Percentiles rank a stretch among this genome's conserved stretches.
Conservation (phyloP, 2,888 invertebrate species). For the Dynastes tityus region DNA sequence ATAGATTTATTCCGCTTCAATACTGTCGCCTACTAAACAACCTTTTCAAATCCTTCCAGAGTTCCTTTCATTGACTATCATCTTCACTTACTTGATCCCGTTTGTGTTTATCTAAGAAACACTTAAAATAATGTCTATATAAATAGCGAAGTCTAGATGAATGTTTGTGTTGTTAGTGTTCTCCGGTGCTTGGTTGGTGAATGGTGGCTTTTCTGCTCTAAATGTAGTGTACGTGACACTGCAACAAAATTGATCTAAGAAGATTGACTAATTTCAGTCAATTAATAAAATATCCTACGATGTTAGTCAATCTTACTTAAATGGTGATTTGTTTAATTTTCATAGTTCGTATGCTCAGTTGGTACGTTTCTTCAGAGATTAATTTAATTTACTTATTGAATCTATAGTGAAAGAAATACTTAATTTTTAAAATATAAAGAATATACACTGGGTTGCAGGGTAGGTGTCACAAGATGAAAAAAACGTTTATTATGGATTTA, state of each 20-base stretch:
- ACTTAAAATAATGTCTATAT: slow-evolving; percentile 16
- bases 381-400: not conserved
- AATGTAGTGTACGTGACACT: slow-evolving; percentile 48
- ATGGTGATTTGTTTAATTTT: slow-evolving; percentile 51
- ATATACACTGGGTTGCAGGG: too few relatives aligned
- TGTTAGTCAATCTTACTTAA: slow-evolving; percentile 48
- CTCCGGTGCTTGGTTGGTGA: slow-evolving; percentile 56
- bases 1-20: slow-evolving; percentile 17
- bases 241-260: slow-evolving; percentile 37
- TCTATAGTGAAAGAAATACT: not conserved
- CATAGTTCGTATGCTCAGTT: slow-evolving; percentile 49
- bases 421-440: too few relatives aligned
- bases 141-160: slow-evolving; percentile 39
- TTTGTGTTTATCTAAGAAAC: not conserved
- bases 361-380: slow-evolving; percentile 23
- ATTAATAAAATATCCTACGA: not conserved
- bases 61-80: not conserved
- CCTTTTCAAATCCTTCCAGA: slow-evolving; percentile 11
- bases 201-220: slow-evolving; percentile 55
- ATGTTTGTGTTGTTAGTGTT: slow-evolving; percentile 49
- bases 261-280: slow-evolving; percentile 45
- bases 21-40: slow-evolving; percentile 11
- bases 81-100: too few relatives aligned
- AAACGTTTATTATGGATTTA: too few relatives aligned
- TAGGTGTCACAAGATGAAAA: too few relatives aligned